phyloP scores from a whole-genome alignment of 2,888 invertebrate species.

The Euphydryas editha region DNA sequence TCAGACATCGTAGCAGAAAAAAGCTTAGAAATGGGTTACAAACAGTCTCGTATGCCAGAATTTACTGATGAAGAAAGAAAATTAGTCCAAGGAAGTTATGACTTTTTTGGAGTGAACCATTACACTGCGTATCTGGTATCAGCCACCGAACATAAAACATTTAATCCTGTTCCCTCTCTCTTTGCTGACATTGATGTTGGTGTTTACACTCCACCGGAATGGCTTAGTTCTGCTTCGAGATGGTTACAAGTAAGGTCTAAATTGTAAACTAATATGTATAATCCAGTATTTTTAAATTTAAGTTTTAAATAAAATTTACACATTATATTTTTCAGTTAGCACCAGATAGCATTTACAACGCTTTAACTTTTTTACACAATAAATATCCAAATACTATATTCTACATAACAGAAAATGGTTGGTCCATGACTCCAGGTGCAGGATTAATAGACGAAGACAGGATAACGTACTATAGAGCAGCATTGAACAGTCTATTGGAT shows the following conservation, averaged over 20 bases:
- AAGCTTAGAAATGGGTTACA: slow-evolving; percentile 54
- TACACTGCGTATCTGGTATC: slow-evolving; percentile 79
- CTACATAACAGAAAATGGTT: slow-evolving; percentile 86
- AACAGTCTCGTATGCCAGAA: slow-evolving; percentile 53
- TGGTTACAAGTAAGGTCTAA: slow-evolving; percentile 57
- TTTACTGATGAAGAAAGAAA: slow-evolving; percentile 55
- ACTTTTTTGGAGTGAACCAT: slow-evolving; percentile 85
- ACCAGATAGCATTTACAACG: slow-evolving; percentile 84
- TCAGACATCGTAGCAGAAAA: slow-evolving; percentile 65
- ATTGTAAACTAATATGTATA: neutral
- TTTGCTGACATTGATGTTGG: slow-evolving; percentile 55
- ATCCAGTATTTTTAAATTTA: neutral
- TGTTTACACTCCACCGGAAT: slow-evolving; percentile 48
- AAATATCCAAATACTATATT: slow-evolving; percentile 80
- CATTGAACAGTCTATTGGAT: slow-evolving; percentile 70
- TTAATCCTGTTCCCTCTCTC: slow-evolving; percentile 49
- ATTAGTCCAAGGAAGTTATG: slow-evolving; percentile 58
- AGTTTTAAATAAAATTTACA: neutral
- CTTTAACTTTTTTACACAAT: slow-evolving; percentile 75
- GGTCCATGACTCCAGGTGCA: slow-evolving; percentile 59
- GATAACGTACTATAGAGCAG: slow-evolving; percentile 68
- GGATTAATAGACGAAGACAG: slow-evolving; percentile 73
- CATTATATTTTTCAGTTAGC: slow-evolving; percentile 61
- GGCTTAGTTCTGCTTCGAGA: slow-evolving; percentile 54
- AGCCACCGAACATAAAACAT: slow-evolving; percentile 48